Percentiles rank a stretch among this genome's conserved stretches.
phyloP scores from a whole-genome alignment of 2,888 invertebrate species.

The Xiphydria camelus region DNA sequence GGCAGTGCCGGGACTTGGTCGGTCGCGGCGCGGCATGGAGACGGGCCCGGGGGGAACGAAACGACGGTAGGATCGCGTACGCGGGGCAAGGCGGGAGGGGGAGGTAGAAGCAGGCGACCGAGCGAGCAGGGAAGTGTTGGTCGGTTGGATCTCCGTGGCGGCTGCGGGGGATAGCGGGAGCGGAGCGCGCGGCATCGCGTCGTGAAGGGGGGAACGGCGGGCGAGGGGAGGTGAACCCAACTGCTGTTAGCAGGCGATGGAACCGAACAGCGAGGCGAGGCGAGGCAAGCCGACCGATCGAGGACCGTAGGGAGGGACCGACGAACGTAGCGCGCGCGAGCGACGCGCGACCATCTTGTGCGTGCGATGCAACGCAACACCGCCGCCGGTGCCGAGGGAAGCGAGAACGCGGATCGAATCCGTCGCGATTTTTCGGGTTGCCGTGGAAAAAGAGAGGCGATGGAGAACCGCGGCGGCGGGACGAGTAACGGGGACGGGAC shows the following conservation, averaged over 20 bases:
- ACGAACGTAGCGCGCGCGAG: slow-evolving; percentile 2
- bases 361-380: slow-evolving; percentile 11
- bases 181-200: too few species aligned
- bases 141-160: background rate
- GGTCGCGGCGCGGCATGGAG: too few species aligned
- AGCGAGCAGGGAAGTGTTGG: background rate
- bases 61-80: background rate
- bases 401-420: background rate
- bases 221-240: slow-evolving; percentile 8
- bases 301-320: slow-evolving; percentile 8
- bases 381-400: background rate
- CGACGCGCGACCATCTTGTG: slow-evolving; percentile 15
- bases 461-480: too few species aligned
- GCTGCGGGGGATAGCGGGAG: background rate
- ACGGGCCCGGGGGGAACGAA: too few species aligned
- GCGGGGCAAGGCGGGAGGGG: background rate
- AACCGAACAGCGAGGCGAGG: slow-evolving; percentile 11
- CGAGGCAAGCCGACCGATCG: slow-evolving; percentile 6
- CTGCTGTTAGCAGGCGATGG: slow-evolving; percentile 16
- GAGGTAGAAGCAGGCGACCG: background rate
- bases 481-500: too few species aligned
- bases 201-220: slow-evolving; percentile 1
- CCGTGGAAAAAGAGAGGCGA: too few species aligned
- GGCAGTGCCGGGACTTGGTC: too few species aligned
- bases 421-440: too few species aligned